Evolutionary conservation across 92 coral and sea anemone genomes (phyloP).

Genomic region (Metridium senile): DNA sequence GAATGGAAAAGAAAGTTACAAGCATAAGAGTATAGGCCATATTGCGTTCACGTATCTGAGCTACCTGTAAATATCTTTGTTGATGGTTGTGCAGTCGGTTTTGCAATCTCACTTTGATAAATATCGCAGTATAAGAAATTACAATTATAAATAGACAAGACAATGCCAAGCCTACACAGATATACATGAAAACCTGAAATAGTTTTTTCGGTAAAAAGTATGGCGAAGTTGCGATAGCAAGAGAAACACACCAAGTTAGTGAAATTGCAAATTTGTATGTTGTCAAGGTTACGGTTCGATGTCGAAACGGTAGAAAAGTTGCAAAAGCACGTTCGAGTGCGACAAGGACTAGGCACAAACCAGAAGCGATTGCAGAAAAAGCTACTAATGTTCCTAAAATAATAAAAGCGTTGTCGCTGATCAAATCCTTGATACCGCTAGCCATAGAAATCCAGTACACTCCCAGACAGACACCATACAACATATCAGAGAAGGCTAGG

Average conservation of each 20-base stretch:
- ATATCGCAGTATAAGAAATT: background rate
- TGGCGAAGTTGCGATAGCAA: background rate
- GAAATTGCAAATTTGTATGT: background rate
- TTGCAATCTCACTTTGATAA: background rate
- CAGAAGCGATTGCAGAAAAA: background rate
- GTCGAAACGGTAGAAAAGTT: constrained; percentile 1
- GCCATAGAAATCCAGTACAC: background rate
- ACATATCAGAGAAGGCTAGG: constrained; percentile 10
- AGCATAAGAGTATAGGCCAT: background rate
- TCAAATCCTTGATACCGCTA: background rate
- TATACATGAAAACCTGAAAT: background rate
- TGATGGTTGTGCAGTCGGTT: background rate
- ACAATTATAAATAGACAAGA: background rate
- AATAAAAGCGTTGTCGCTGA: too few species aligned
- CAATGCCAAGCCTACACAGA: background rate
- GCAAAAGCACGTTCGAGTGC: background rate
- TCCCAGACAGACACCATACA: background rate
- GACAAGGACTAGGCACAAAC: background rate
- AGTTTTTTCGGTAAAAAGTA: background rate
- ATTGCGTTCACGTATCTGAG: background rate
- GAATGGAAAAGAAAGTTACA: background rate
- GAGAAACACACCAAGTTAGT: background rate
- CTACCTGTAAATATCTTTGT: too few species aligned
- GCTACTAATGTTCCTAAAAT: too few species aligned
- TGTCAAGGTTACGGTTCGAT: background rate